These are phyloP conservation scores for Porites evermanni DNA, from an alignment of 92 coral and sea anemone genomes.

Conservation along the genomic window DNA sequence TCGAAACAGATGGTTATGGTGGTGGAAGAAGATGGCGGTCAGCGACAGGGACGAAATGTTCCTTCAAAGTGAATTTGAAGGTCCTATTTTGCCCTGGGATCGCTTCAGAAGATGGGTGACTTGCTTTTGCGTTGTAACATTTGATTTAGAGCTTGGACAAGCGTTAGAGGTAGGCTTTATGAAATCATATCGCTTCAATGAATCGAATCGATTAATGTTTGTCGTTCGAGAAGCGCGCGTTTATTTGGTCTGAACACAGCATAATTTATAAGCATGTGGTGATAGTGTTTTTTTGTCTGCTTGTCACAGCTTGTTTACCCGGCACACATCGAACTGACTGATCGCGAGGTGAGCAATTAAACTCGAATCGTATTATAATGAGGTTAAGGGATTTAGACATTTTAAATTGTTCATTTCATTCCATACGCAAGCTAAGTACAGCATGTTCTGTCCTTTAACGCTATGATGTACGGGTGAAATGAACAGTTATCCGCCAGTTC, in stretches of 20 bases:
- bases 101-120: slow-evolving; percentile 98
- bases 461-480: neutral
- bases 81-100: slow-evolving; percentile 91
- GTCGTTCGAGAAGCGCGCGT: slow-evolving; percentile 35
- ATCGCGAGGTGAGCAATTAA: slow-evolving; percentile 82
- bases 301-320: slow-evolving; percentile 88
- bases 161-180: slow-evolving; percentile 86
- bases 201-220: neutral
- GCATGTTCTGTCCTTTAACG: neutral
- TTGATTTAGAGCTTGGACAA: slow-evolving; percentile 97
- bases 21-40: slow-evolving; percentile 79
- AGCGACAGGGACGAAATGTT: slow-evolving; percentile 67
- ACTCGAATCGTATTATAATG: neutral
- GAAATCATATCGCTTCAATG: slow-evolving; percentile 1
- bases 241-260: slow-evolving; percentile 29
- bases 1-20: slow-evolving; percentile 23
- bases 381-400: neutral
- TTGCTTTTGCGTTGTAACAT: slow-evolving; percentile 96
- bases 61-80: slow-evolving; percentile 65
- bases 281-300: neutral
- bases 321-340: slow-evolving; percentile 85
- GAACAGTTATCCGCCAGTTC: neutral
- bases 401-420: neutral
- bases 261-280: slow-evolving; percentile 42
- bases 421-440: neutral